Evolutionary conservation across 2,113 vertebrate species (phyloP).

Genomic region (Ctenomys sociabilis): DNA sequence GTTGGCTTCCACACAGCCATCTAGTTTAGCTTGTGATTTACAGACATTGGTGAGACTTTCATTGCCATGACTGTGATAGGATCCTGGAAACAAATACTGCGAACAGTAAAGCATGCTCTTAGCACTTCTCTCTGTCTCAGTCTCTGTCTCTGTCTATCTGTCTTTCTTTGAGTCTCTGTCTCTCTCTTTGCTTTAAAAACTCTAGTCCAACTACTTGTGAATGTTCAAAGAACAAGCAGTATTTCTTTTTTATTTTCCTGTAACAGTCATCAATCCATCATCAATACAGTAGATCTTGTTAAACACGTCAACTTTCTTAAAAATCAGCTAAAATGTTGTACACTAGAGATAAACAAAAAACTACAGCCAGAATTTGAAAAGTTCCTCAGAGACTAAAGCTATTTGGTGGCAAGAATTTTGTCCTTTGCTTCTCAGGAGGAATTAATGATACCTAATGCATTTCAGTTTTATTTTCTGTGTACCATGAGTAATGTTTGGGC

Average conservation of each 20-base stretch:
- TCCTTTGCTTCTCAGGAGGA: not conserved
- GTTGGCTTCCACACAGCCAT: not conserved
- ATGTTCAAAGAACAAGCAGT: not conserved
- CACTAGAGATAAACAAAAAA: not conserved
- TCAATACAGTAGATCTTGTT: not conserved
- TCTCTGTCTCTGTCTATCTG: too few relatives aligned
- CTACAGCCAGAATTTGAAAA: not conserved
- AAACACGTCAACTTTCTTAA: constrained; percentile 1
- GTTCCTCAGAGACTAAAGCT: not conserved
- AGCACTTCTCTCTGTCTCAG: not conserved
- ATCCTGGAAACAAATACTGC: not conserved
- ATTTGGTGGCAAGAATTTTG: not conserved
- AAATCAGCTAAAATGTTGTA: not conserved
- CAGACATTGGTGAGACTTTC: not conserved
- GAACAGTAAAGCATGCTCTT: not conserved
- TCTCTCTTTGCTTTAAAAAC: not conserved
- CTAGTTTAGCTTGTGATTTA: not conserved
- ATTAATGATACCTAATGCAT: not conserved
- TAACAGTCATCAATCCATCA: not conserved
- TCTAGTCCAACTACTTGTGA: not conserved
- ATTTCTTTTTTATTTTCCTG: not conserved
- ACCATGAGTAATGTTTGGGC: not conserved
- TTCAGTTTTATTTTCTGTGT: not conserved
- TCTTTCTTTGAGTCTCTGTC: too few relatives aligned
- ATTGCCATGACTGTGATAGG: not conserved